Base-by-base conservation (phyloP, 2,888 invertebrate genomes). In the Rhodophaea formosa region DNA sequence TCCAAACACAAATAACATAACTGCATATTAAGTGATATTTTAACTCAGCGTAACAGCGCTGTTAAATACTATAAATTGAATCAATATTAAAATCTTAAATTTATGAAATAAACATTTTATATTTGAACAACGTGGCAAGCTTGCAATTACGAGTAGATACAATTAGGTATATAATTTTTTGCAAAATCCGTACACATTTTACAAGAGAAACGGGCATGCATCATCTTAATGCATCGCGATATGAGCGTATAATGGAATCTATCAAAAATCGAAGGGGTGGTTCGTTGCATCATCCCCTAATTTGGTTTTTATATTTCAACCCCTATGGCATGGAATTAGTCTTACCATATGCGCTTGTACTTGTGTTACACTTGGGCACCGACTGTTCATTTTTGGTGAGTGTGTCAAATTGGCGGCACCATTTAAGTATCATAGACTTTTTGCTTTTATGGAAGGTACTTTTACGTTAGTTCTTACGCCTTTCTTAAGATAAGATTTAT, bases 201-300 rank as follows among this genome's bases (percentile, higher is more conserved):
- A 77, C 71, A 59, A 69, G 67, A 74, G 7, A 63, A 59, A 69
- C 63, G 63, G 60, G 64, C 68, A 75, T 75, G 72, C 75, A 79
- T 79, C 77, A 79, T 67, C 59, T 56, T 86, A 86, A 88, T 84
- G 82, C 81, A 77, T 79, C 75, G 65, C 72, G 74, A 75, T 79
- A 80, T 78, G 72, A 80, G 72, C 77, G 75, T 83, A 85, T 90
- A 90, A 90, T 90, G 87, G 89, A 89, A 89, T 90, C 84, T 86
- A 88, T 87, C 88, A 84, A 80, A 85, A 87, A 91, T 90, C 88
- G 88, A 88, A 88, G 90, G 91, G 91, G 91, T 90, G 89, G 82
- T 84, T 70, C 77, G 75, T 87, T 88, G 82, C 89, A 78, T 86
- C 88, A 89, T 89, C 89, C 90, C 90, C 88, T 88, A 86, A 88